These are phyloP conservation scores for Agonopterix arenella DNA, from an alignment of 2,888 invertebrate genomes.

Conservation along the genomic window DNA sequence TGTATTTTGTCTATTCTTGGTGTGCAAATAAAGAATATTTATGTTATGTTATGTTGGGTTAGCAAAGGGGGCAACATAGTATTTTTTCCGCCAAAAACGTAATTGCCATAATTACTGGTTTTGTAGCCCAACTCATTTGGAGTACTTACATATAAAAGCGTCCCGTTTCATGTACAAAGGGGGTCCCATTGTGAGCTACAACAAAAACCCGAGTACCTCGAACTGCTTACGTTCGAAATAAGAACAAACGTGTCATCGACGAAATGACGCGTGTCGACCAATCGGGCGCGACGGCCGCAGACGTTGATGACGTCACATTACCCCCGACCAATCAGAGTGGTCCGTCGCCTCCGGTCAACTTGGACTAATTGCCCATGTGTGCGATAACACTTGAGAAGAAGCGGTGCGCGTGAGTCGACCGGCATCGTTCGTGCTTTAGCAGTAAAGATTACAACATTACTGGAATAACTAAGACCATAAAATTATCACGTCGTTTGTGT, in stretches of 20 bases:
- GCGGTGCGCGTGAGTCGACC: constrained; percentile 56
- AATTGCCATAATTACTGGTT: constrained; percentile 23
- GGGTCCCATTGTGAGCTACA: constrained; percentile 53
- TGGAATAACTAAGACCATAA: neutral
- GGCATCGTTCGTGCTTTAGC: constrained; percentile 26
- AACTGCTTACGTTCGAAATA: constrained; percentile 69
- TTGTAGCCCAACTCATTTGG: constrained; percentile 21
- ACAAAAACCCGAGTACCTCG: constrained; percentile 60
- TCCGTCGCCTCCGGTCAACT: constrained; percentile 74
- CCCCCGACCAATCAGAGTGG: constrained; percentile 60
- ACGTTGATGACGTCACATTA: constrained; percentile 67
- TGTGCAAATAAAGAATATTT: too few species aligned
- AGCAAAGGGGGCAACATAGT: too few species aligned
- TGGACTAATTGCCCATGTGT: constrained; percentile 76
- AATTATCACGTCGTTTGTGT: too few species aligned
- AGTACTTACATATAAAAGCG: constrained; percentile 36
- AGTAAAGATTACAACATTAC: constrained; percentile 1
- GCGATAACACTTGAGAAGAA: constrained; percentile 69
- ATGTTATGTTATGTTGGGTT: too few species aligned
- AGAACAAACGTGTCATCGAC: constrained; percentile 76
- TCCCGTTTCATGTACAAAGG: constrained; percentile 48
- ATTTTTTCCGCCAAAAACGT: constrained; percentile 4
- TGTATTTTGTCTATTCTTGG: too few species aligned
- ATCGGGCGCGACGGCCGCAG: constrained; percentile 73
- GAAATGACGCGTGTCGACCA: constrained; percentile 76